phyloP scores from a whole-genome alignment of 1,140 invertebrate genomes.

The Geopemphigus sp. region DNA sequence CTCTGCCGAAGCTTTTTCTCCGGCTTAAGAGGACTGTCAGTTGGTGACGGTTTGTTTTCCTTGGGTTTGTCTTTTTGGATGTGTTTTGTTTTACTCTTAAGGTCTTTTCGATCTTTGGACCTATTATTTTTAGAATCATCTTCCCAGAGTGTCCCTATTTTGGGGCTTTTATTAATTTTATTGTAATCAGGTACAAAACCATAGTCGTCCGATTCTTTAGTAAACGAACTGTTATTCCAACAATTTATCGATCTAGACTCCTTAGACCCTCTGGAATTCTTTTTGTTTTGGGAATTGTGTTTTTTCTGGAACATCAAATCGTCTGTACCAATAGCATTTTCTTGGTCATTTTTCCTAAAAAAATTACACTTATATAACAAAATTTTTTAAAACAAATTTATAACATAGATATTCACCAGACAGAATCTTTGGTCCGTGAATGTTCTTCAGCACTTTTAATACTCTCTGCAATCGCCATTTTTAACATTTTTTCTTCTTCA shows the following conservation, averaged over 20 bases:
- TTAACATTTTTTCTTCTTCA: conserved; percentile 49
- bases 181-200: conserved; percentile 32
- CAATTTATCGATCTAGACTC: conserved; percentile 40
- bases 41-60: conserved; percentile 33
- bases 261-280: conserved; percentile 35
- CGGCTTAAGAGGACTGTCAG: conserved; percentile 42
- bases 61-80: conserved; percentile 46
- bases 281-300: conserved; percentile 48
- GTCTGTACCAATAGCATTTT: conserved; percentile 31
- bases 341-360: conserved; percentile 48
- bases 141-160: conserved; percentile 29
- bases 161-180: conserved; percentile 39
- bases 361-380: neutral
- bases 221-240: conserved; percentile 45
- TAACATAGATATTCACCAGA: conserved; percentile 1
- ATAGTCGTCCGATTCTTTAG: conserved; percentile 40
- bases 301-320: conserved; percentile 33
- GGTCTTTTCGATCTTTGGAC: conserved; percentile 37
- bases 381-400: neutral
- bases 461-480: conserved; percentile 45
- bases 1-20: conserved; percentile 45
- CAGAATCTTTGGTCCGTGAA: conserved; percentile 31
- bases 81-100: conserved; percentile 41
- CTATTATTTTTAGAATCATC: conserved; percentile 45
- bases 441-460: conserved; percentile 47